Base-by-base conservation (phyloP, 2,888 invertebrate genomes). In the Melieria crassipennis region DNA sequence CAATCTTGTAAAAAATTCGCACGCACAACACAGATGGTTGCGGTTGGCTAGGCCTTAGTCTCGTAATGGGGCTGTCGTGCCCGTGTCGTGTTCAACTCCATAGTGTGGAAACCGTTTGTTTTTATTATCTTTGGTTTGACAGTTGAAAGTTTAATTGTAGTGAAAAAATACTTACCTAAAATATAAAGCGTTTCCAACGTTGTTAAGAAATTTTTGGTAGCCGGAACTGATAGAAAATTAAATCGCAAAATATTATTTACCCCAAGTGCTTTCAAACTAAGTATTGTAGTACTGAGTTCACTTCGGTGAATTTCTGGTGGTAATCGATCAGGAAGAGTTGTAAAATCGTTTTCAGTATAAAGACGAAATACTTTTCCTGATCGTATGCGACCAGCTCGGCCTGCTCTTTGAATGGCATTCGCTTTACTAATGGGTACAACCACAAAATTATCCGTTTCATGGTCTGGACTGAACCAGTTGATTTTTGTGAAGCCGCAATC, bases 401-500 rank as follows among this genome's bases (percentile, higher is more conserved):
- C 99, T 0, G 98, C 95, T 71, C 99, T 88, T 84, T 99, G 98
- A 72, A 92, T 89, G 0, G 98, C 98, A 55, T 96, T 96, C 65
- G 96, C 95, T 85, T 92, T 92, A 3, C 97, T 95, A 2, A 95
- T 89, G 0, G 96, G 93, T 3, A 95, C 91, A 0, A 95, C 90
- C 0, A 94, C 90, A n/a, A 98, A 87, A 70, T 93, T 91, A 83
- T 97, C 95, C 1, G 95, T 94, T 11, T 94, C 94, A 9, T 94
- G 92, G 4, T 92, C 89, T 0, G 93, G 91, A 80, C 96, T 94
- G 84, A 94, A 97, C 90, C 95, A 97, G 30, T 94, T 93, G 78
- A 98, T 86, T 88, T 98, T 99, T 65, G 97, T 96, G 88, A 97
- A 99, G 1, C 99, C 99, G 84, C 96, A 92, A 86, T 99, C 99